Evolutionary conservation across 2,797 vertebrate genomes (phyloP).

Genomic region (Salmo trutta): DNA sequence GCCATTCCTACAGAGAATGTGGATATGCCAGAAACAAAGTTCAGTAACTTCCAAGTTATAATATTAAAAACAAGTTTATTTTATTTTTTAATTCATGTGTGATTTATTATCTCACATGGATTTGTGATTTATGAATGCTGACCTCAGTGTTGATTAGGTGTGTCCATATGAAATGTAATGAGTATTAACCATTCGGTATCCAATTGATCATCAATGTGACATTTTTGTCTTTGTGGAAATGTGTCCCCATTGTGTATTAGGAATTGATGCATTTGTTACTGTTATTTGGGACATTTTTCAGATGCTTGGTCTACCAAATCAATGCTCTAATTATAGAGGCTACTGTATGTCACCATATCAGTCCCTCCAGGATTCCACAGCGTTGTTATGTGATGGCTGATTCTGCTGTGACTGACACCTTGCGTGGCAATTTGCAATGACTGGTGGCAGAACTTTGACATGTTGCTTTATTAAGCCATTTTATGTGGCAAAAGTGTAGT

Average conservation of each 20-base stretch:
- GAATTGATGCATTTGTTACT: no score
- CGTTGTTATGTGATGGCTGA: no score
- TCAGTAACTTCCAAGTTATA: background rate
- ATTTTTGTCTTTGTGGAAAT: background rate
- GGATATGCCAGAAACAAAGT: background rate
- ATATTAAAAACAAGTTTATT: background rate
- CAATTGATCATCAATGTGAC: background rate
- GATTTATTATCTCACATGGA: no score
- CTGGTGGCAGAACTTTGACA: no score
- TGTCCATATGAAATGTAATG: background rate
- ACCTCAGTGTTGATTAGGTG: background rate
- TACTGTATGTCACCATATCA: no score
- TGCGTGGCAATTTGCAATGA: no score
- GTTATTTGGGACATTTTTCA: background rate
- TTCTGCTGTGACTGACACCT: no score
- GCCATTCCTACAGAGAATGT: background rate
- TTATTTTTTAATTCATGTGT: no score
- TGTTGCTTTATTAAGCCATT: no score
- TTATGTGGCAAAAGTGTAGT: no score
- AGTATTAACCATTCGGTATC: background rate
- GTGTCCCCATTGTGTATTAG: background rate
- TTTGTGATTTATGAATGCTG: background rate
- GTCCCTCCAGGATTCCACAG: no score
- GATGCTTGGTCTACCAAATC: background rate
- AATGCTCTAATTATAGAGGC: background rate